A percentile compares a stretch with the other conserved stretches of the same genome.
Conservation (phyloP, 2,797 vertebrate genomes). For the Cryptoprocta ferox region DNA sequence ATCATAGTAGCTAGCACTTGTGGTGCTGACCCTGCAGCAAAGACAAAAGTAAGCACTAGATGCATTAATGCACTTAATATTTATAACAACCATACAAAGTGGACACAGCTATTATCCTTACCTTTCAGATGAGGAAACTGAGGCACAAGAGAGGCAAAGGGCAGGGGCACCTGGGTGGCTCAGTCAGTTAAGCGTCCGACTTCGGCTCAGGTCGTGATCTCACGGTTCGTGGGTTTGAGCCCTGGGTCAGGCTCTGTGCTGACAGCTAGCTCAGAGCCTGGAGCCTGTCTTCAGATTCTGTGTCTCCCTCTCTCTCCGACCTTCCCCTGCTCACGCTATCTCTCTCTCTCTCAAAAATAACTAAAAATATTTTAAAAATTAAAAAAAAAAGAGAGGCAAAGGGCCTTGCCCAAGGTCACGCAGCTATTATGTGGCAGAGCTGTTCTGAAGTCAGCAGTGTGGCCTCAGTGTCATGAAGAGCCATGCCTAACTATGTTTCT, state of each 20-base stretch:
- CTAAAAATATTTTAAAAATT: no score
- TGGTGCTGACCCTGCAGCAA: background rate
- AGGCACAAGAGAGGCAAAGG: background rate
- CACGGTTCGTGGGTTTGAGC: no score
- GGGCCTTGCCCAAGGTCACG: background rate
- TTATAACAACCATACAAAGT: background rate
- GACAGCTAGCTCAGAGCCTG: no score
- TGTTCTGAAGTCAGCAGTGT: background rate
- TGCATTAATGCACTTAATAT: background rate
- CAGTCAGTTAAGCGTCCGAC: no score
- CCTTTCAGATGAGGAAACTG: background rate
- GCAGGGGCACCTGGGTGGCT: no score
- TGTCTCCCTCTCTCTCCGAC: no score
- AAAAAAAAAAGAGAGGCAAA: background rate
- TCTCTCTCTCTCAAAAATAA: no score
- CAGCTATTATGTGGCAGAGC: background rate
- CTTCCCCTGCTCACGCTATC: no score
- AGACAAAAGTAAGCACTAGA: background rate
- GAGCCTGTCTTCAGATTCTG: no score
- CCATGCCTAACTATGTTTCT: background rate
- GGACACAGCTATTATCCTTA: background rate
- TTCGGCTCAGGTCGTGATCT: no score
- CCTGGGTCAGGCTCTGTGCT: no score
- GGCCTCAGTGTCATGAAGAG: background rate
- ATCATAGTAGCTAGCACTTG: background rate